Base-by-base conservation (phyloP, 2,113 vertebrate species). In the Ciconia boyciana region DNA sequence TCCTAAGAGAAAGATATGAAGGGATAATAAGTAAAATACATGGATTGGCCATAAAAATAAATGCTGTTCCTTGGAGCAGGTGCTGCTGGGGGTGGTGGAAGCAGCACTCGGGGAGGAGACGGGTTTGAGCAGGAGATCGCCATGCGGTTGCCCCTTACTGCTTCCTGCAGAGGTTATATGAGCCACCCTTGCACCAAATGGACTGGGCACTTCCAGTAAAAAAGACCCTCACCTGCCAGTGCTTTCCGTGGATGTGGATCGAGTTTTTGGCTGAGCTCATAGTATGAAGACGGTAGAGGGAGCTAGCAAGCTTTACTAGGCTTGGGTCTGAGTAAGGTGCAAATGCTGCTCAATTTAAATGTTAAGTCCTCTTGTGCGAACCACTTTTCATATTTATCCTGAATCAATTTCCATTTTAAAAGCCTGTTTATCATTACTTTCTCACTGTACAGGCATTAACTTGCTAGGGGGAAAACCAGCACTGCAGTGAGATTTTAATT, bases 231-330 rank as follows among this genome's bases (percentile, higher is more conserved):
- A 1, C 9, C 48, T 5, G 65, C 7, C 46, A 0, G 17, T 5
- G 49, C 31, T 16, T 4, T 17, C 34, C 3, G 4, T 9, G 44
- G 11, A 0, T 12, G 26, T 0, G 25, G 39, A 11, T 46, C 1
- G 3, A 8, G 58, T 21, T 7, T 6, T 34, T 9, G 48, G 1
- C 46, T 51, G 4, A 0, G 9, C 34, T 46, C 4, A 1, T 2
- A 5, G 64, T 1, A 0, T 2, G 39, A 39, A 9, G 74, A 49
- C 97, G 6, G 91, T 25, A 97, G 97, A 85, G 96, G 97, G 97
- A 87, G 96, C 92, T 15, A 39, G n/a, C 57, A 24, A 18, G 25
- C 97, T 94, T 55, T 43, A 14, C 89, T 43, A 25, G 58, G 71
- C 87, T 44, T 1, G 43, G 4, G 9, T 28, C 69, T 5, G 61